These are phyloP conservation scores for Potamilus streckersoni DNA, from an alignment of 1,140 invertebrate genomes.

Conservation along the genomic window DNA sequence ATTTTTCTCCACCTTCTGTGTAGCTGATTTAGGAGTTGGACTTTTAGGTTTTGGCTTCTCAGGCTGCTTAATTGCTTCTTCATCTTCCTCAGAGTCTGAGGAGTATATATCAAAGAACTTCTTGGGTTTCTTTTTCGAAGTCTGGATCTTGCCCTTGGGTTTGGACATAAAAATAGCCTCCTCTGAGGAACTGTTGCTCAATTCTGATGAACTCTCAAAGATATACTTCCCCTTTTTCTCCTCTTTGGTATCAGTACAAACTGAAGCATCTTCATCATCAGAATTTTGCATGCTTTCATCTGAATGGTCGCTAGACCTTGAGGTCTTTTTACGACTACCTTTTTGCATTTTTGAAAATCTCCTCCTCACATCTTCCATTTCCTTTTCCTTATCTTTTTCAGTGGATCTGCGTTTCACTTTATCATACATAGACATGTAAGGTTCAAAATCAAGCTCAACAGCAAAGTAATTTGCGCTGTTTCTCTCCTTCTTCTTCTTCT, in stretches of 20 bases:
- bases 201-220: slow-evolving; percentile 28
- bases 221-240: slow-evolving; percentile 47
- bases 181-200: slow-evolving; percentile 38
- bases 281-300: slow-evolving; percentile 42
- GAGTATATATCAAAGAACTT: slow-evolving; percentile 46
- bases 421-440: slow-evolving; percentile 97
- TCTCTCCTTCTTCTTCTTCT: slow-evolving; percentile 38
- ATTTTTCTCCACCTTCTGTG: slow-evolving; percentile 24
- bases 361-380: slow-evolving; percentile 87
- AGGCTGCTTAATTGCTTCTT: slow-evolving; percentile 18
- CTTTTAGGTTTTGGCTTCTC: slow-evolving; percentile 11
- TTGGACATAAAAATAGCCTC: slow-evolving; percentile 17
- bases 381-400: slow-evolving; percentile 76
- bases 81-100: slow-evolving; percentile 45
- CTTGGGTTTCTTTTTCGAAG: slow-evolving; percentile 28
- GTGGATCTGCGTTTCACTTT: slow-evolving; percentile 95
- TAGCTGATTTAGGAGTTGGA: slow-evolving; percentile 26
- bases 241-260: slow-evolving; percentile 17
- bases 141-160: slow-evolving; percentile 17
- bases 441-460: slow-evolving; percentile 23
- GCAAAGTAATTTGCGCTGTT: too few relatives aligned
- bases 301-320: slow-evolving; percentile 39
- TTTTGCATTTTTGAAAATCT: slow-evolving; percentile 77
- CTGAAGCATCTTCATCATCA: slow-evolving; percentile 44
- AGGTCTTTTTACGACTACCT: slow-evolving; percentile 68